Conservation (phyloP, 2,113 vertebrate species). For the Otocyon megalotis region DNA sequence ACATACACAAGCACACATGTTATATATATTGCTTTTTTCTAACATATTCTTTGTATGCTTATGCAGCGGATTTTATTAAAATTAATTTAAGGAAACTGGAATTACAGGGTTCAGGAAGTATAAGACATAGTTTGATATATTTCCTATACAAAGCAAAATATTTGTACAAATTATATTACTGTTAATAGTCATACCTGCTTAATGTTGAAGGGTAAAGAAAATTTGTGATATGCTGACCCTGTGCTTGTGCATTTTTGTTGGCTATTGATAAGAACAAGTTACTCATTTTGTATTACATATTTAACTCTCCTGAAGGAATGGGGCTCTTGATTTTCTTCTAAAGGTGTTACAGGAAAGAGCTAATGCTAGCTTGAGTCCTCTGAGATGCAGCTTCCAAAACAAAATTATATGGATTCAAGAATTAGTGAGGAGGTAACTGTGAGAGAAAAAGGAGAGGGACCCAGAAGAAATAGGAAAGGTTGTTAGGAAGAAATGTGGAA, state of each 20-base stretch:
- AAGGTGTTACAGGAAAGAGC: not conserved
- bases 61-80: not conserved
- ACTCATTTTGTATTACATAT: not conserved
- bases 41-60: not conserved
- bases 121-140: not conserved
- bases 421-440: not conserved
- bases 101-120: not conserved
- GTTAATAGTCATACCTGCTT: not conserved
- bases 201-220: not conserved
- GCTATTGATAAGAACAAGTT: not conserved
- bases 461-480: not conserved
- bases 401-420: not conserved
- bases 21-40: not conserved
- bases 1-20: not conserved
- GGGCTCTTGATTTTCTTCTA: not conserved
- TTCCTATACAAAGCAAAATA: not conserved
- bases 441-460: rapidly evolving
- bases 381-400: not conserved
- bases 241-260: not conserved
- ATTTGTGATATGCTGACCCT: not conserved
- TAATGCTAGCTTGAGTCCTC: not conserved
- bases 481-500: not conserved
- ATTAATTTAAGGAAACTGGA: not conserved
- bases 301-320: not conserved
- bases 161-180: not conserved